Evolutionary conservation across 1,140 invertebrate species (phyloP), one percentile per base, ranked within the genome.

Genomic region (Kradibia gibbosae): DNA sequence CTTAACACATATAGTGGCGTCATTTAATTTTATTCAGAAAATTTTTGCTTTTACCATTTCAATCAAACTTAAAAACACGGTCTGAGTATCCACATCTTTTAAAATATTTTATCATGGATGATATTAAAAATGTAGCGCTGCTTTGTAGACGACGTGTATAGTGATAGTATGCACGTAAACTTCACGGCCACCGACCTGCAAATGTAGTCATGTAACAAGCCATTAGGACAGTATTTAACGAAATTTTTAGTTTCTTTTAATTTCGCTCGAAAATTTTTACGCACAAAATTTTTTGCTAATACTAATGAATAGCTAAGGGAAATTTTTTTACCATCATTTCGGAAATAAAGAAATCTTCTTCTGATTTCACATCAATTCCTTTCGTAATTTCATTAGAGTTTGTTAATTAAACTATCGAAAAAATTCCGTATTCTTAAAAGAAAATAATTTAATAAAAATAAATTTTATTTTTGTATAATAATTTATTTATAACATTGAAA

Each of bases 171-270:
- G 36, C 39, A 45, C 15, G 57, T 42, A 28, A 50, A 42, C 13
- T 0, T 57, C 13, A 79, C 67, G 77, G 34, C 65, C 36, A 57
- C 5, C 50, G 67, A 72, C 50, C 34, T 79, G 50, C n/a, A 65
- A 62, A 60, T 28, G 22, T 62, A 76, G 42, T 28, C 31, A 20
- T 28, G 42, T 34, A 45, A 28, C 36, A 28, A 78, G 39, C 8
- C 28, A 55, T 78, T 36, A 17, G 25, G 42, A 70, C 48, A 48
- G 20, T n/a, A 25, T 20, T 48, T 72, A 25, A 13, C 31, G n/a
- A 5, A 62, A 28, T 17, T 39, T 67, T 39, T n/a, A 0, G 22
- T 7, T 39, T 39, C 39, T 55, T 74, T 25, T 34, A 36, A 25
- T 28, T 31, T 25, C 10, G 13, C 20, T 39, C 10, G 25, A 73